Evolutionary conservation across 1,140 invertebrate genomes (phyloP).

Genomic region (Musca domestica): DNA sequence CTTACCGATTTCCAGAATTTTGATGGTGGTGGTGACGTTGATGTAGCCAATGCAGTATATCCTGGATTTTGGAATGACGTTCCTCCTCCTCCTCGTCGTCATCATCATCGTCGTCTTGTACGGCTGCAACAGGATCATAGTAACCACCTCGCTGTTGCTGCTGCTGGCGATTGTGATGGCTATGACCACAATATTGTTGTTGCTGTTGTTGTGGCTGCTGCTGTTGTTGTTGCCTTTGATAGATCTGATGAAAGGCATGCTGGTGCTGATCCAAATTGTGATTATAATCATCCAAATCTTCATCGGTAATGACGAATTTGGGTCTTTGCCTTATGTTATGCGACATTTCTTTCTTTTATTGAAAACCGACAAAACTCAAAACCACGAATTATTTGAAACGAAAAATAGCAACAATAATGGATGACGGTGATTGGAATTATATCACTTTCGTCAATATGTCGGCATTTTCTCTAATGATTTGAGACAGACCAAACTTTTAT

Average conservation of each 20-base stretch:
- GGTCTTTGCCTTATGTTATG: neutral
- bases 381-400: neutral
- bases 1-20: constrained; percentile 32
- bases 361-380: neutral
- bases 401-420: no score
- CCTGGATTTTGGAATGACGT: constrained; percentile 40
- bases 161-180: neutral
- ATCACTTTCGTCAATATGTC: no score
- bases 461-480: no score
- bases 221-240: no score
- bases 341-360: neutral
- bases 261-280: neutral
- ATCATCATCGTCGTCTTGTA: constrained; percentile 24
- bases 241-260: no score
- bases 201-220: no score
- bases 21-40: constrained; percentile 29
- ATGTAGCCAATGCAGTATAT: constrained; percentile 41
- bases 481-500: no score
- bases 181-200: no score
- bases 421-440: no score
- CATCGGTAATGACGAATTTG: constrained; percentile 13
- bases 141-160: neutral
- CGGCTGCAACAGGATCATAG: neutral
- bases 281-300: constrained; percentile 3
- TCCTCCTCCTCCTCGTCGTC: constrained; percentile 37